Percentiles rank a stretch among this genome's conserved stretches.
These are phyloP conservation scores for Ceramica pisi DNA, from an alignment of 2,888 invertebrate genomes.

Conservation along the genomic window DNA sequence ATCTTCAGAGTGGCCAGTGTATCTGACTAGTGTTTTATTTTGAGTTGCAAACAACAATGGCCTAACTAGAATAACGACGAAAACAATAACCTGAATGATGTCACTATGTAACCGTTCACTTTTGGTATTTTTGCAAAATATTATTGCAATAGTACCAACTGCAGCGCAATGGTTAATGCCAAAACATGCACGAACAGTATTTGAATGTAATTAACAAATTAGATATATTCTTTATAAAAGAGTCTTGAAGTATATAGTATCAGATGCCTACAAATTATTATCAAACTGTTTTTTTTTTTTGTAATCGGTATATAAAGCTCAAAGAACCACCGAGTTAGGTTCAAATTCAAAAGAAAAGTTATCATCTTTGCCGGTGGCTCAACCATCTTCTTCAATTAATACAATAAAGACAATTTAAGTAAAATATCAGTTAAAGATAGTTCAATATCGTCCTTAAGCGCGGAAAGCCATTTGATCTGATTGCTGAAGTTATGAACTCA, in stretches of 20 bases:
- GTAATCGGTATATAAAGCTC: not conserved
- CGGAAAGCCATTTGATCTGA: constrained; percentile 50
- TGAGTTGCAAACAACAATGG: constrained; percentile 23
- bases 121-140: constrained; percentile 40
- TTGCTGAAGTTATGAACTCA: constrained; percentile 51
- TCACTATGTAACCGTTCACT: constrained; percentile 34
- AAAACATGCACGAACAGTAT: constrained; percentile 27
- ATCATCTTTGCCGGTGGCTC: not conserved
- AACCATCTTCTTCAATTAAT: constrained; percentile 1
- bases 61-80: constrained; percentile 1
- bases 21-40: constrained; percentile 24
- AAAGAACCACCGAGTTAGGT: not conserved
- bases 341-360: not conserved
- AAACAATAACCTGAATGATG: constrained; percentile 36
- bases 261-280: too few species aligned
- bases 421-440: constrained; percentile 25
- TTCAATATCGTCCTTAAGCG: constrained; percentile 25
- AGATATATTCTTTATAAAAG: not conserved
- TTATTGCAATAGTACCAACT: constrained; percentile 29
- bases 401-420: not conserved
- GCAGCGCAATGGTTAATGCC: constrained; percentile 16
- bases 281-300: not conserved
- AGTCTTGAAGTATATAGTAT: too few species aligned
- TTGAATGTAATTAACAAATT: constrained; percentile 4
- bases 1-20: not conserved